Base-by-base conservation (phyloP, 1,140 invertebrate species). In the Sminthurinus signatus region DNA sequence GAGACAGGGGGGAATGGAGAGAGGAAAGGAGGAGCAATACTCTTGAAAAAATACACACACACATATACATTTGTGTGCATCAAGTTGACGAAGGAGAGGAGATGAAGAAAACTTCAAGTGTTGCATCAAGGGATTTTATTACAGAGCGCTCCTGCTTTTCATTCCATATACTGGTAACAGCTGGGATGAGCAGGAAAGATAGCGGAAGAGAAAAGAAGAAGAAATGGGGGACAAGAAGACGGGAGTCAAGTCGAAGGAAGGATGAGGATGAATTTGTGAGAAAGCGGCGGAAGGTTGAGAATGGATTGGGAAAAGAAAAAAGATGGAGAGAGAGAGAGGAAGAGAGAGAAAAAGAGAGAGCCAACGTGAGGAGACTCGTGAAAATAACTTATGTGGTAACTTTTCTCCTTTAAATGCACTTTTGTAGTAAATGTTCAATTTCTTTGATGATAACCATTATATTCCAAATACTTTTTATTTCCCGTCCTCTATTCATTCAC, bases 371-470 rank as follows among this genome's bases (percentile, higher is more conserved):
- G 44, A 46, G 44, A 46, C 44, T 46, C 44, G n/a, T 46, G 44
- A 46, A 46, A 46, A 21, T 17, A 21, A 46, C 5, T 46, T 46
- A 14, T 46, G 44, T 46, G 44, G 44, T 5, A 46, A 46, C 44
- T 46, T 46, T 46, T 46, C 44, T n/a, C 44, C n/a, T 46, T 46
- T 46, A 46, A 46, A 46, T 46, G 8, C 44, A 46, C n/a, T 46
- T 46, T 46, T n/a, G 3, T 46, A 46, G 5, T 36, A 36, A 36
- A 36, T 5, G 5, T 36, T 36, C 32, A 36, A 36, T 36, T 36
- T 36, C 15, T 15, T 36, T 36, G 15, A 36, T 36, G 15, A 36
- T 5, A 8, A 36, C 32, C 32, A 36, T 36, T 36, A 15, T 36
- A 36, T 36, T 36, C 32, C 32, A 5, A 36, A 5, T 36, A 15